phyloP scores from a whole-genome alignment of 2,797 vertebrate species.

The Semotilus atromaculatus region DNA sequence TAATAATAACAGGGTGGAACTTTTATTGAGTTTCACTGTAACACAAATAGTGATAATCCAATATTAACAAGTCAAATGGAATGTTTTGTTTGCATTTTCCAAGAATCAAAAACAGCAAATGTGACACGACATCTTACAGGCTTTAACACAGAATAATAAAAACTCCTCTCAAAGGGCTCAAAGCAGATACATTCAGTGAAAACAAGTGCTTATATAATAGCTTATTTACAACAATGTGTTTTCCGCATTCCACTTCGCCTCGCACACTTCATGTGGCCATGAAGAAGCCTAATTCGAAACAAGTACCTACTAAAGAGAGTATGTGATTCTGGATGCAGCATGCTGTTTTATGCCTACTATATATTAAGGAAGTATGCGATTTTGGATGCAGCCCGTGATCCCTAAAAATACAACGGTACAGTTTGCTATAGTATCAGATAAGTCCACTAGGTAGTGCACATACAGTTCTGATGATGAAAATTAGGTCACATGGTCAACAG shows the following conservation, averaged over 20 bases:
- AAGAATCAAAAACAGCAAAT: neutral
- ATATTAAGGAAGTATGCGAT: too few species aligned
- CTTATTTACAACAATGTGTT: slow-evolving; percentile 36
- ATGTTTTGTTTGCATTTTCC: neutral
- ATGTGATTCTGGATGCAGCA: too few species aligned
- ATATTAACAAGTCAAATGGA: neutral
- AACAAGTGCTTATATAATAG: slow-evolving; percentile 24
- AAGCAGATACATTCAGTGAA: neutral
- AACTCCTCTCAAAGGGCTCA: neutral
- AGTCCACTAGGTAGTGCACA: neutral
- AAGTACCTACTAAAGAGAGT: too few species aligned
- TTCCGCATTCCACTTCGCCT: neutral
- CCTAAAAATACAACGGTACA: neutral
- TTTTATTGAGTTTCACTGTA: slow-evolving; percentile 5
- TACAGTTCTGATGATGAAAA: neutral
- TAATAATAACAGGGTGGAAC: too few species aligned
- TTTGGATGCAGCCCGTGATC: neutral
- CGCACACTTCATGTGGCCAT: neutral
- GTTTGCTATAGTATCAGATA: neutral
- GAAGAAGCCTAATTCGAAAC: too few species aligned
- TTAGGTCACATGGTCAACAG: neutral
- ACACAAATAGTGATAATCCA: neutral
- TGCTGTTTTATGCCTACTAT: too few species aligned
- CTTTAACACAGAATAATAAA: neutral
- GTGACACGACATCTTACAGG: neutral